phyloP scores from a whole-genome alignment of 2,888 invertebrate genomes.

The Chalcosyrphus nemorum region DNA sequence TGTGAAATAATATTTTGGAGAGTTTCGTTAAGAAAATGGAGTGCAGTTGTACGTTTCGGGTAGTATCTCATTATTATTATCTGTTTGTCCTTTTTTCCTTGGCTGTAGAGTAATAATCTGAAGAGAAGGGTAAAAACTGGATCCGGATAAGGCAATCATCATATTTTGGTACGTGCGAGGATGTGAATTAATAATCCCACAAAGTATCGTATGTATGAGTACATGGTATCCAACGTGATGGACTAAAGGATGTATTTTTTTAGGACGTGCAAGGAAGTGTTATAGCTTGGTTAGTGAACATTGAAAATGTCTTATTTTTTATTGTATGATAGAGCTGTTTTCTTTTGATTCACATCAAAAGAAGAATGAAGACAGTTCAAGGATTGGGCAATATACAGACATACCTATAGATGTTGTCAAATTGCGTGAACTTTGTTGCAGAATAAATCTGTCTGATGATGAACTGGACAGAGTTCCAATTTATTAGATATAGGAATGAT shows the following conservation, averaged over 20 bases:
- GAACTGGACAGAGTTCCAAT: no score
- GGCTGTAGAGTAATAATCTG: background rate
- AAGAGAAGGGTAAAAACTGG: slow-evolving; percentile 20
- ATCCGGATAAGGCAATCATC: slow-evolving; percentile 57
- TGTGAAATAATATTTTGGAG: slow-evolving; percentile 53
- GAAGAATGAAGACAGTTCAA: no score
- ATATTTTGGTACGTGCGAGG: slow-evolving; percentile 57
- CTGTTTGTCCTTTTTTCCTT: slow-evolving; percentile 17
- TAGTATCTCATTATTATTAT: slow-evolving; percentile 50
- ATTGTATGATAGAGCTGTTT: background rate
- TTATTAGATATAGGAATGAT: no score
- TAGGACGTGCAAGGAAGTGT: slow-evolving; percentile 15
- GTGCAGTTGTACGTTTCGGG: slow-evolving; percentile 34
- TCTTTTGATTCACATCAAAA: background rate
- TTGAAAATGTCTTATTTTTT: slow-evolving; percentile 1
- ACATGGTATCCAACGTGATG: slow-evolving; percentile 38
- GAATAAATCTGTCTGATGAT: no score
- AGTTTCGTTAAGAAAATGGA: slow-evolving; percentile 37
- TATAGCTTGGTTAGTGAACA: background rate
- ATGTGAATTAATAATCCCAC: slow-evolving; percentile 63
- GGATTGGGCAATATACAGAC: background rate
- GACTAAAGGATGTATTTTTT: slow-evolving; percentile 25
- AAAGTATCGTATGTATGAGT: slow-evolving; percentile 12
- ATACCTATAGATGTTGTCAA: no score
- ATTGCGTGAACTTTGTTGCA: no score